Conservation (phyloP, 2,797 vertebrate species). For the Dendrocincla fuliginosa region DNA sequence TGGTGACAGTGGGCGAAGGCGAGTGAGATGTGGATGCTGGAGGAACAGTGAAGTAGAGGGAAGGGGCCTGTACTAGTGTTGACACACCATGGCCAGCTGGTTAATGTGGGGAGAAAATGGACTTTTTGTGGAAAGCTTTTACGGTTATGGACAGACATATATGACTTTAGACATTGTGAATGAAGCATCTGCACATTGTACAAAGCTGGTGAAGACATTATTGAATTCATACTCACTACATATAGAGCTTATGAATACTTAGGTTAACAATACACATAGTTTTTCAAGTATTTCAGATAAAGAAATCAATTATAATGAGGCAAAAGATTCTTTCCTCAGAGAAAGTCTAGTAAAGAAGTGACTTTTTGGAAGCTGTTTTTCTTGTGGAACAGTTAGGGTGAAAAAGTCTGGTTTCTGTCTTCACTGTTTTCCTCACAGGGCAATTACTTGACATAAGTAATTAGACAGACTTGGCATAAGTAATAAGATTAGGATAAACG, state of each 20-base stretch:
- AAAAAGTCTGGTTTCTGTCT: background rate
- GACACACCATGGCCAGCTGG: accelerated
- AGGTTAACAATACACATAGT: background rate
- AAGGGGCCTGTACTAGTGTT: background rate
- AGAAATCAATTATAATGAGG: background rate
- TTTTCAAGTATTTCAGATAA: background rate
- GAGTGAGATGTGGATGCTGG: background rate
- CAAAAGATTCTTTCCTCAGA: background rate
- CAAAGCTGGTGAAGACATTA: background rate
- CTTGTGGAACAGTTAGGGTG: background rate
- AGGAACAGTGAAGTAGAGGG: background rate
- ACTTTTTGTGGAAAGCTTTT: background rate
- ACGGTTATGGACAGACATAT: background rate
- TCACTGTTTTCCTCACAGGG: background rate
- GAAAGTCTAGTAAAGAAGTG: background rate
- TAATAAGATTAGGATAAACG: background rate
- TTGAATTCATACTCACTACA: background rate
- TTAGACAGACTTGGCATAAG: too few species aligned
- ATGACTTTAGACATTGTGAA: background rate
- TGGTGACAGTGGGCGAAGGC: background rate
- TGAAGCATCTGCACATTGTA: background rate
- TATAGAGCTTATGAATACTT: background rate
- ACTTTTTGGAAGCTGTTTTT: accelerated
- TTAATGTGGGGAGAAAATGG: background rate
- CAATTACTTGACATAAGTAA: background rate